Evolutionary conservation across 2,113 vertebrate species (phyloP), one percentile per base, ranked within the genome.

Genomic region (Chionodraco myersi): DNA sequence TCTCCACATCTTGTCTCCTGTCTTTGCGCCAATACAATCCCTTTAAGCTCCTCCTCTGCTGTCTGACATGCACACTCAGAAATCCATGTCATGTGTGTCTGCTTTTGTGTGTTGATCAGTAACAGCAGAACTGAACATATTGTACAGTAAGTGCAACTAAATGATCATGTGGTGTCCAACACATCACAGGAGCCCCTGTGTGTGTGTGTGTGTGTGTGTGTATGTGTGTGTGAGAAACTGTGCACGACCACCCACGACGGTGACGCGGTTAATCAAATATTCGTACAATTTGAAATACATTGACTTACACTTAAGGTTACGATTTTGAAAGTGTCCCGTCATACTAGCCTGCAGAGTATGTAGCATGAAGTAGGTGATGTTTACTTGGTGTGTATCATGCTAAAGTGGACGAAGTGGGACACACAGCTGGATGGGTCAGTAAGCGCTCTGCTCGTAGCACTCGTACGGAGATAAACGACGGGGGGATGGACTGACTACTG

Each of bases 281-380:
- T 75, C 72, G 61, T 59, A 80, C 51, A 75, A 73, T 78, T 82
- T 60, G 7, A 41, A 80, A 85, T 61, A 44, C 44, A 77, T 52
- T 67, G 59, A 86, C 77, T 67, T 74, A 82, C 3, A 41, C 30
- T 53, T 86, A 77, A 69, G 52, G 49, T 84, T 81, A 77, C 69
- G 60, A 80, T 73, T 72, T 71, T 3, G 10, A 83, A 65, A 84
- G 83, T 70, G 77, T 86, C 61, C 78, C 69, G 59, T 88, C 86
- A 92, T 88, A 86, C 90, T 70, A 84, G 82, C 67, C 89, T 91
- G 90, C 89, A 83, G 89, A 91, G 89, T 82, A 86, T 86, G 85
- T 71, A 70, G 80, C 83, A 76, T 85, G 61, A 75, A 72, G 69
- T 44, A 44, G 51, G 26, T 44, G 63, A 58, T 58, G 3, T 30